Conservation (phyloP, 2,113 vertebrate species). For the Rhineura floridana region DNA sequence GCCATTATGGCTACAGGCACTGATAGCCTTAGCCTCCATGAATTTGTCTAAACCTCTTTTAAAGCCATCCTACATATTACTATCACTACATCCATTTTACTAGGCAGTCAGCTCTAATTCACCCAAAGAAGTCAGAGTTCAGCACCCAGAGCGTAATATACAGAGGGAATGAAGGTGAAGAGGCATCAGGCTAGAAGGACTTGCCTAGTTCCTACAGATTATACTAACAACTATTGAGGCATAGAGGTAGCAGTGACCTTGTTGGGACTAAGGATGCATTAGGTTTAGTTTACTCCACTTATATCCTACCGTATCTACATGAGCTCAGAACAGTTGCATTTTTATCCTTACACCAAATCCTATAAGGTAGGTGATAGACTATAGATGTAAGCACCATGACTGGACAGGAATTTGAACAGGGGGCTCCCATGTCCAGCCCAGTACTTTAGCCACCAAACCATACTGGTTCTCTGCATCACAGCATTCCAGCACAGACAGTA, state of each 20-base stretch:
- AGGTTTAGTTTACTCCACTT: neutral
- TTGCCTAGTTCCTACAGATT: too few species aligned
- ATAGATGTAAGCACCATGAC: neutral
- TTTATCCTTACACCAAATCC: neutral
- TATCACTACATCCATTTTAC: neutral
- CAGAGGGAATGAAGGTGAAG: neutral
- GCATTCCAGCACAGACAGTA: neutral
- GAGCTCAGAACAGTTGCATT: neutral
- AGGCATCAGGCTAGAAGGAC: neutral
- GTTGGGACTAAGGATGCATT: neutral
- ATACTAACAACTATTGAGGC: neutral
- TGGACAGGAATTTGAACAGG: neutral
- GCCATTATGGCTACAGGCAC: too few species aligned
- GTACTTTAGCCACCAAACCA: neutral
- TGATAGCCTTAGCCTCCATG: too few species aligned
- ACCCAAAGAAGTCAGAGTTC: neutral
- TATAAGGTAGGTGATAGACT: neutral
- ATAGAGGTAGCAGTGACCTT: neutral
- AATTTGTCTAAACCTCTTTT: too few species aligned
- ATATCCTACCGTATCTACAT: neutral
- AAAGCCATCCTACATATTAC: neutral
- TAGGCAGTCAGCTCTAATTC: neutral
- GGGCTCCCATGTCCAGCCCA: neutral
- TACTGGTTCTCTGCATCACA: neutral
- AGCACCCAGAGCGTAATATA: neutral